Percentiles rank a stretch among this genome's conserved stretches.
phyloP scores from a whole-genome alignment of 2,113 vertebrate species.

The Stigmatopora nigra region DNA sequence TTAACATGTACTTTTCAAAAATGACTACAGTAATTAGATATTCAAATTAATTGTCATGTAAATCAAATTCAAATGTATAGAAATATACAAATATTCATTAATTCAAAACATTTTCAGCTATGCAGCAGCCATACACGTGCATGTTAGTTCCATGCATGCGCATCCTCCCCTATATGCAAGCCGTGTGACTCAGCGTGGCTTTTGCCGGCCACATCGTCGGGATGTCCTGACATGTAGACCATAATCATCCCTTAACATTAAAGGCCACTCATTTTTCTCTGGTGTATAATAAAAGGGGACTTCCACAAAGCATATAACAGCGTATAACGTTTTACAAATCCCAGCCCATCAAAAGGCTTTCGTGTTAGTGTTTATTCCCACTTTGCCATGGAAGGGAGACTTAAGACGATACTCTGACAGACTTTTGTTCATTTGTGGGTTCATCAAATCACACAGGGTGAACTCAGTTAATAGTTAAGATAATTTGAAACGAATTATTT shows the following conservation, averaged over 20 bases:
- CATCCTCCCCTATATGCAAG: slow-evolving; percentile 40
- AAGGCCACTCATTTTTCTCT: slow-evolving; percentile 54
- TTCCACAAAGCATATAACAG: slow-evolving; percentile 44
- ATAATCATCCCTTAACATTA: slow-evolving; percentile 68
- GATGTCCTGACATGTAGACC: slow-evolving; percentile 53
- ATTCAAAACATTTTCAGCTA: not conserved
- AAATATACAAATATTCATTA: too few relatives aligned
- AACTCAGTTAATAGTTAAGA: not conserved
- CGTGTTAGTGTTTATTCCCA: slow-evolving; percentile 30
- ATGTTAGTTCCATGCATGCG: slow-evolving; percentile 33
- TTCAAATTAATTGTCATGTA: too few relatives aligned
- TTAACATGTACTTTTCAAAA: too few relatives aligned
- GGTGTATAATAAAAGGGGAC: slow-evolving; percentile 64
- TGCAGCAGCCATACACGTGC: slow-evolving; percentile 1
- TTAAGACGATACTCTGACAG: not conserved
- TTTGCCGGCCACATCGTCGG: slow-evolving; percentile 60
- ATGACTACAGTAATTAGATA: too few relatives aligned
- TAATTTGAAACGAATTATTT: not conserved
- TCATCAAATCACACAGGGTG: not conserved
- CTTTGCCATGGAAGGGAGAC: slow-evolving; percentile 1
- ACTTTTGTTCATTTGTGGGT: not conserved
- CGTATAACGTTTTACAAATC: slow-evolving; percentile 62
- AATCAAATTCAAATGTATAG: too few relatives aligned
- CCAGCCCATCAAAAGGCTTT: slow-evolving; percentile 41
- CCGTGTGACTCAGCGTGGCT: slow-evolving; percentile 60